These are phyloP conservation scores for Limanda limanda DNA, from an alignment of 2,113 vertebrate species.

Conservation along the genomic window DNA sequence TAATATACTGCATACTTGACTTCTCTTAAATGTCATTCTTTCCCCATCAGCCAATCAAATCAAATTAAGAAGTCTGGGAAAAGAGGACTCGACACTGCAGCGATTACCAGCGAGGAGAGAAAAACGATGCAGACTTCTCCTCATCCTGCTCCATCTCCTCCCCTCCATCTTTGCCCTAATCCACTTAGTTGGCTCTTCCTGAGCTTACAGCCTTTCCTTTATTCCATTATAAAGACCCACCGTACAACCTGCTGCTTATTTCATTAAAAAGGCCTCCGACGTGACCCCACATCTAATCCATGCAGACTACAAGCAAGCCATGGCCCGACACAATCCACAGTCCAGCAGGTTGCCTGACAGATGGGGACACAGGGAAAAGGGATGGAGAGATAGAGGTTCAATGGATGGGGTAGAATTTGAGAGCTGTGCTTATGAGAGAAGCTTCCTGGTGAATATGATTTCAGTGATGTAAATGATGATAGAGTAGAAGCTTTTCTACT, in stretches of 20 bases:
- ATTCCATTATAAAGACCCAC: slow-evolving; percentile 82
- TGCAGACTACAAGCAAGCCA: slow-evolving; percentile 52
- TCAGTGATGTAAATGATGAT: slow-evolving; percentile 74
- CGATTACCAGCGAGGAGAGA: slow-evolving; percentile 65
- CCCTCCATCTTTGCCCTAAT: slow-evolving; percentile 74
- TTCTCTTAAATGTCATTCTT: slow-evolving; percentile 61
- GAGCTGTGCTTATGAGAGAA: slow-evolving; percentile 58
- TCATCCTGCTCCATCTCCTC: slow-evolving; percentile 70
- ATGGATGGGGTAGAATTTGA: slow-evolving; percentile 61
- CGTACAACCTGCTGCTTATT: slow-evolving; percentile 78
- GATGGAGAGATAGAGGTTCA: slow-evolving; percentile 37
- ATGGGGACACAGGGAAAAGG: slow-evolving; percentile 55
- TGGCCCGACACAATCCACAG: slow-evolving; percentile 29
- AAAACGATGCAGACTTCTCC: slow-evolving; percentile 62
- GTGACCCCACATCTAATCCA: slow-evolving; percentile 71
- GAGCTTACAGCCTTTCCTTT: slow-evolving; percentile 75
- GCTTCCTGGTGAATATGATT: slow-evolving; percentile 72
- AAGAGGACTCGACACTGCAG: slow-evolving; percentile 56
- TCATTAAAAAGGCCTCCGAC: slow-evolving; percentile 77
- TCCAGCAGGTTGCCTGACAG: slow-evolving; percentile 64
- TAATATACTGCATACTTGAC: slow-evolving; percentile 44
- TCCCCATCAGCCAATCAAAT: slow-evolving; percentile 69
- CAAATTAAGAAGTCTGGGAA: slow-evolving; percentile 56
- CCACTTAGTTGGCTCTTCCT: slow-evolving; percentile 81
- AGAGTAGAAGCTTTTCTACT: slow-evolving; percentile 60